Evolutionary conservation across 2,888 invertebrate species (phyloP), one percentile per base, ranked within the genome.

Genomic region (Cheilosia grossa): DNA sequence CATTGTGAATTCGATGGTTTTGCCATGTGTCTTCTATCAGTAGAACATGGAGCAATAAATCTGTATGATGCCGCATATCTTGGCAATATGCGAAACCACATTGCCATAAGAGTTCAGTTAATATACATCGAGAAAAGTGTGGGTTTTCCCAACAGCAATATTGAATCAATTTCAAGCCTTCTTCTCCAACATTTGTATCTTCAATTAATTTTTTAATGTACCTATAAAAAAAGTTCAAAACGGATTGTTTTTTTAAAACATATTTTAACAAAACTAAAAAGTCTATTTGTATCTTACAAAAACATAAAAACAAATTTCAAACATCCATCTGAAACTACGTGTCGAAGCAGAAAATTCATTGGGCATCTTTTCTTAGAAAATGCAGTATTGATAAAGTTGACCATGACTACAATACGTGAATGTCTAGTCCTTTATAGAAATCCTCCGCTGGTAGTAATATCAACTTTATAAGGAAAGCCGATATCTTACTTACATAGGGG

Each of bases 71-170:
- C 58, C 98, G 94, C 91, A 99, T 93, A 92, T 99, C 99, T 91
- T 98, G 98, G 88, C 98, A 97, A 92, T 98, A 98, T 2, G 98
- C 97, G 88, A 94, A 95, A 4, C 95, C 94, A 87, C 96, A 95
- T 91, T 98, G 97, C 97, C 98, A 98, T 75, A 99, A 93, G 53
- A 99, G 93, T 93, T 99, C 98, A 54, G 96, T 95, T 44, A 99
- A 94, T 59, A 98, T 97, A 19, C 95, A 94, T 86, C 97, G 95
- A 37, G 98, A 98, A 93, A 98, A 97, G 88, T 96, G 96, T 27
- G 98, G 97, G 93, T 99, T 98, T 92, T 99, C 99, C 98, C 98
- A 99, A 90, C 97, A 97, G 91, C 98, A 95, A 92, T 97, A 99
- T 93, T 98, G 97, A 44, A 99, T 92, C 81, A 99, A 93, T 90